phyloP scores from a whole-genome alignment of 2,797 vertebrate genomes.

The Catostomus latipinnis region DNA sequence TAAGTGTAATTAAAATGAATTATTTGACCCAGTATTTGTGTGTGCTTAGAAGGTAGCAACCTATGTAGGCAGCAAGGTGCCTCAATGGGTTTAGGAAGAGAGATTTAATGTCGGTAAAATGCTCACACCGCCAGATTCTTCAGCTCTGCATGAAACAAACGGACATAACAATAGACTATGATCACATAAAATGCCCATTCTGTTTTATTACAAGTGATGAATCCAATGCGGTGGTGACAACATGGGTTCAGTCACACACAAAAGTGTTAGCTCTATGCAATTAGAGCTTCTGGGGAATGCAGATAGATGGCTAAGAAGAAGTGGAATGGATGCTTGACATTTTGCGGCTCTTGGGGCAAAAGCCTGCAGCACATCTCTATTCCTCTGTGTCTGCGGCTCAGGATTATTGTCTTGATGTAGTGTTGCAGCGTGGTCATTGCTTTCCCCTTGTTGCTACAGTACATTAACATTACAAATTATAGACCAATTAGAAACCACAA shows the following conservation, averaged over 20 bases:
- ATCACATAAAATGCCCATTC: constrained; percentile 25
- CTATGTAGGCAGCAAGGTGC: no score
- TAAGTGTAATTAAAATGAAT: no score
- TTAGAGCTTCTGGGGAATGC: constrained; percentile 5
- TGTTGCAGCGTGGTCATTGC: constrained; percentile 53
- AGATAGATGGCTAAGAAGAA: constrained; percentile 27
- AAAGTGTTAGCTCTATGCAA: constrained; percentile 19
- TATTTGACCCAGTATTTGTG: no score
- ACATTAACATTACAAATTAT: constrained; percentile 48
- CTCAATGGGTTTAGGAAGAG: no score
- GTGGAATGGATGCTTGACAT: constrained; percentile 21
- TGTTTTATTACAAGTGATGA: constrained; percentile 35
- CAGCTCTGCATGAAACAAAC: constrained; percentile 38
- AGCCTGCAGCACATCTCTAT: constrained; percentile 49
- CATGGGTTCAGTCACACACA: constrained; percentile 9
- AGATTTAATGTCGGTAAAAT: not conserved
- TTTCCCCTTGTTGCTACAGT: constrained; percentile 10
- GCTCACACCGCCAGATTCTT: not conserved
- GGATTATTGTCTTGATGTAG: constrained; percentile 56
- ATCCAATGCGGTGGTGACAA: constrained; percentile 33
- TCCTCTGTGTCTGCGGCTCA: constrained; percentile 38
- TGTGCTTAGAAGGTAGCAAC: no score
- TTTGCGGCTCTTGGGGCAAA: constrained; percentile 10
- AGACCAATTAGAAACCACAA: constrained; percentile 49
- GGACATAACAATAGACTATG: constrained; percentile 1